Conservation (phyloP, 2,797 vertebrate species). For the Phrynocephalus guinanensis region DNA sequence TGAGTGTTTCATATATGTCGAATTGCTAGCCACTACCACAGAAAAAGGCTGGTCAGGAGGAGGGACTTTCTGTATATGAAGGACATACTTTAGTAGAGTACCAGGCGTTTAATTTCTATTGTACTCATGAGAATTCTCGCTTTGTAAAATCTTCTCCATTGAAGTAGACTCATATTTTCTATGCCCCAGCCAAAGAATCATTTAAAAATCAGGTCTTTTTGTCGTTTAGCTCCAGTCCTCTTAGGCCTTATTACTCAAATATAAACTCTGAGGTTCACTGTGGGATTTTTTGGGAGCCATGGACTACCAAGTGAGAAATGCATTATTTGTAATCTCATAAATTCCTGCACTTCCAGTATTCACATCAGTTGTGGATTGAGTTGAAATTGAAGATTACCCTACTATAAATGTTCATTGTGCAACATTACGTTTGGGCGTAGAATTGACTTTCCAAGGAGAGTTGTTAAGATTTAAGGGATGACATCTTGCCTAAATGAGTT, state of each 20-base stretch:
- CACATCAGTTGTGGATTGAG: slow-evolving; percentile 39
- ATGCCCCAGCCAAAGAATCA: slow-evolving; percentile 43
- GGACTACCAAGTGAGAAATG: background rate
- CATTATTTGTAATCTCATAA: slow-evolving; percentile 22
- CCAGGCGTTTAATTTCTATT: background rate
- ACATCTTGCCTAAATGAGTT: slow-evolving; percentile 10
- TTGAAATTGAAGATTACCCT: background rate
- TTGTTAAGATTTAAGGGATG: slow-evolving; percentile 38
- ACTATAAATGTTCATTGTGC: slow-evolving; percentile 10
- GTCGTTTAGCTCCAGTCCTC: slow-evolving; percentile 55
- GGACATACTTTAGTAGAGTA: background rate
- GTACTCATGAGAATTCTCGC: slow-evolving; percentile 21
- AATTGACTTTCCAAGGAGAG: slow-evolving; percentile 1
- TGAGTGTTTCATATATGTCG: slow-evolving; percentile 2
- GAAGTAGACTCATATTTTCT: slow-evolving; percentile 38
- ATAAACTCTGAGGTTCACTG: slow-evolving; percentile 34
- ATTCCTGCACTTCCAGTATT: slow-evolving; percentile 28
- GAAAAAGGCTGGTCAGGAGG: slow-evolving; percentile 14
- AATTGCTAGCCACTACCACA: slow-evolving; percentile 18
- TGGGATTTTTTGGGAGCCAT: background rate
- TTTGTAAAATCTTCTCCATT: slow-evolving; percentile 44
- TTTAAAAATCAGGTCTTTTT: slow-evolving; percentile 42
- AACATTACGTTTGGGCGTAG: slow-evolving; percentile 26
- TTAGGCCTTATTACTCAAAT: slow-evolving; percentile 46
- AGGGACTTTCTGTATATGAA: slow-evolving; percentile 29